Conservation (phyloP, 2,888 invertebrate genomes). For the Macrophya annulata region DNA sequence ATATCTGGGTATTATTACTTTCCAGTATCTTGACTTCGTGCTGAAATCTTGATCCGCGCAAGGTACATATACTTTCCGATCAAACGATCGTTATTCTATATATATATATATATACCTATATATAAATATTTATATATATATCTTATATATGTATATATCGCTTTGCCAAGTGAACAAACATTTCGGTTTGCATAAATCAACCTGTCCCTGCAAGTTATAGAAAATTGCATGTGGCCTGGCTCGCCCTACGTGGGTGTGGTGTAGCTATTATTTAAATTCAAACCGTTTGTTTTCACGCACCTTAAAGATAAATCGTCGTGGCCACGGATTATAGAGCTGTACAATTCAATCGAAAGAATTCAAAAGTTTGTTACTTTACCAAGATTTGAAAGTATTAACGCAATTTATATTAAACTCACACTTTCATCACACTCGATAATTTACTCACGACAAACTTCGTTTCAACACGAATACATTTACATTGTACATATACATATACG, state of each 20-base stretch:
- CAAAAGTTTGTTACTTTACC: neutral
- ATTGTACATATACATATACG: neutral
- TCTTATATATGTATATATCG: too few species aligned
- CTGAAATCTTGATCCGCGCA: conserved; percentile 23
- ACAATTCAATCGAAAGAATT: conserved; percentile 11
- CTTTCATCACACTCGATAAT: conserved; percentile 21
- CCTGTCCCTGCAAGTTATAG: conserved; percentile 32
- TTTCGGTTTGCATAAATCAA: conserved; percentile 54
- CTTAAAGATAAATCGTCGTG: conserved; percentile 15
- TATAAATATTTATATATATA: too few species aligned
- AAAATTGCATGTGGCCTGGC: conserved; percentile 28
- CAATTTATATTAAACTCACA: neutral
- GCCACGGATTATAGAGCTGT: neutral
- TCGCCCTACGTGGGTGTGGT: conserved; percentile 53
- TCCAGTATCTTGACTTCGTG: conserved; percentile 22
- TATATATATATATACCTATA: neutral
- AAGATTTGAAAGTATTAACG: conserved; percentile 23
- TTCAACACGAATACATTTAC: neutral
- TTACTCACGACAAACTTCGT: neutral
- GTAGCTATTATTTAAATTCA: conserved; percentile 44
- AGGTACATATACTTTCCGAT: conserved; percentile 26
- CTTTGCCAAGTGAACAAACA: conserved; percentile 34
- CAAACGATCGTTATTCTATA: conserved; percentile 11
- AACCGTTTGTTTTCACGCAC: conserved; percentile 52
- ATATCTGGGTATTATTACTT: conserved; percentile 20